Percentiles rank a stretch among this genome's conserved stretches.
These are phyloP conservation scores for Vanessa cardui DNA, from an alignment of 2,888 invertebrate genomes.

Conservation along the genomic window DNA sequence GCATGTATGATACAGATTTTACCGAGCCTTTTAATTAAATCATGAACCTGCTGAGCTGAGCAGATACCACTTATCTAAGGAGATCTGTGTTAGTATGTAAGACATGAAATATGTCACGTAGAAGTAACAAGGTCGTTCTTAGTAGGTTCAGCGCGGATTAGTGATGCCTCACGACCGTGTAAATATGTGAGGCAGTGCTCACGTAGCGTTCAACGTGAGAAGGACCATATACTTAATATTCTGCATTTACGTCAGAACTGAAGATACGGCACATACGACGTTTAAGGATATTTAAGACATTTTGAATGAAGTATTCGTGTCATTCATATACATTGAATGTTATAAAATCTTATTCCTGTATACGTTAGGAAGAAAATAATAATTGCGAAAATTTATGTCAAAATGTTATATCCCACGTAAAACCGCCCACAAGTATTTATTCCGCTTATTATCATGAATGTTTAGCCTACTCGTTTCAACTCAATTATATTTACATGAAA, in stretches of 20 bases:
- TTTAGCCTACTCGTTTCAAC: too few relatives aligned
- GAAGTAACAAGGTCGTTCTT: slow-evolving; percentile 18
- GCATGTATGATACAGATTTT: too few relatives aligned
- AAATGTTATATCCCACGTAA: too few relatives aligned
- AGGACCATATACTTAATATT: not conserved
- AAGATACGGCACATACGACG: not conserved
- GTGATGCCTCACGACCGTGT: slow-evolving; percentile 8
- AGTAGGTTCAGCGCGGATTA: slow-evolving; percentile 21
- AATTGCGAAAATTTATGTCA: not conserved
- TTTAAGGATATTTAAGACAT: too few relatives aligned
- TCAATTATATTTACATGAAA: too few relatives aligned
- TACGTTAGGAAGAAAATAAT: not conserved
- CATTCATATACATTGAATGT: not conserved
- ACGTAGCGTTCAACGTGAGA: slow-evolving; percentile 10
- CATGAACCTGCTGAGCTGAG: too few relatives aligned
- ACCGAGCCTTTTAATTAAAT: too few relatives aligned
- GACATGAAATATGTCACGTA: slow-evolving; percentile 22
- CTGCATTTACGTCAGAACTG: not conserved
- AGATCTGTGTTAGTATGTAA: not conserved
- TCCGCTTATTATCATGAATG: too few relatives aligned
- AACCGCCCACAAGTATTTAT: too few relatives aligned
- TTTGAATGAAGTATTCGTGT: too few relatives aligned
- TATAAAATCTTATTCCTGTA: not conserved
- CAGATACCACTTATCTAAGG: not conserved
- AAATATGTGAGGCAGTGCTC: slow-evolving; percentile 13